Base-by-base conservation (phyloP, 2,797 vertebrate species). In the Ctenopoma kingsleyae region DNA sequence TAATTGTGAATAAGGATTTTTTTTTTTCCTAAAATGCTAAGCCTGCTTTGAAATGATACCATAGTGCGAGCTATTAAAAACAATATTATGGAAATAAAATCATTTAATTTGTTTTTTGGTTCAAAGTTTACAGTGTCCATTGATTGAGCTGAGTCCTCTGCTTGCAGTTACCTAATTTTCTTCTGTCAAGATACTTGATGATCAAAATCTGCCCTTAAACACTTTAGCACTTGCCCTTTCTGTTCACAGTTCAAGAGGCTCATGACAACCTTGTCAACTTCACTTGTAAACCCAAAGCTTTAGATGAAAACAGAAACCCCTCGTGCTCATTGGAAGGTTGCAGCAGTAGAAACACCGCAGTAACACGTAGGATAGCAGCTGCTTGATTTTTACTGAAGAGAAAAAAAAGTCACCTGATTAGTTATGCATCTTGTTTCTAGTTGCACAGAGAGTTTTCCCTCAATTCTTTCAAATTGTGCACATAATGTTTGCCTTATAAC, bases 181-280 rank as follows among this genome's bases (percentile, higher is more conserved):
- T 73, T 84, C 76, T 66, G 66, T 78, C 72, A 80, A 80, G 61
- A 73, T 25, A 51, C 56, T 68, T n/a, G 15, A 52, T 69, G 47
- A 58, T 59, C 63, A 71, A 81, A 77, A 80, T 75, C 49, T 80
- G 55, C 64, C 74, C 71, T 53, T 2, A n/a, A 75, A 74, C 68
- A 64, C 74, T 73, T 57, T 55, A 78, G 51, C 79, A 82, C 71
- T 84, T 84, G 80, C 57, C 81, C 78, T 86, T 81, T 76, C 80
- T 85, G 79, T 80, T 85, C 64, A 68, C 79, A 81, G 77, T 81
- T 81, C 51, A 77, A 80, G 57, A 71, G 72, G 74, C 76, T 77
- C 62, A 62, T 78, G 71, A 66, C 71, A 81, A 70, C 81, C 51
- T 36, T 82, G 81, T 78, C 78, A 81, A 27, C 41, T 75, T 75